Evolutionary conservation across 2,797 vertebrate species (phyloP).

Genomic region (Chiloscyllium punctatum): DNA sequence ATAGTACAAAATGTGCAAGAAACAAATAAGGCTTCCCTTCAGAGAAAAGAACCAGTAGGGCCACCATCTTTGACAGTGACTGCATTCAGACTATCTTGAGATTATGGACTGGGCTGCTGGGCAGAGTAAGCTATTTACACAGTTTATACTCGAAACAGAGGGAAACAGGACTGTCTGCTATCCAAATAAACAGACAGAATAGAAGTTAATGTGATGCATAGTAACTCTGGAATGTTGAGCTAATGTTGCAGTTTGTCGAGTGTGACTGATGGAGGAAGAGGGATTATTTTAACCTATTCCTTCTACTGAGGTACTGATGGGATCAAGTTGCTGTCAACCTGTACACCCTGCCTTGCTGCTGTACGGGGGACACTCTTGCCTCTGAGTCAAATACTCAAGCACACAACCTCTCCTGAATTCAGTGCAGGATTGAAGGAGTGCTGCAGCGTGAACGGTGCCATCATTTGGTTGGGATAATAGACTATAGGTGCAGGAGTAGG

Average conservation of each 20-base stretch:
- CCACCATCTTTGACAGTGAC: neutral
- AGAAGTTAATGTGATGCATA: neutral
- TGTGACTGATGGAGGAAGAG: neutral
- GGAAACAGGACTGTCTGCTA: neutral
- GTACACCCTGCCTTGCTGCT: neutral
- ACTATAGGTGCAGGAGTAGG: too few relatives aligned
- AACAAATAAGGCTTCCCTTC: neutral
- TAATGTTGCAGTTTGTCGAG: neutral
- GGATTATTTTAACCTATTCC: neutral
- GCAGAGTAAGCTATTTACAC: neutral
- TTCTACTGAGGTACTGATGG: too few relatives aligned
- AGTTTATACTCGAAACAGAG: too few relatives aligned
- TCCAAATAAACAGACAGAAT: neutral
- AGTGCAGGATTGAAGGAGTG: neutral
- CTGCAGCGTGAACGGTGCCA: neutral
- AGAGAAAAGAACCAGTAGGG: neutral
- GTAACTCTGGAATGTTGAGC: neutral
- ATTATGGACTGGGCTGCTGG: neutral
- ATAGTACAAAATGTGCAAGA: neutral
- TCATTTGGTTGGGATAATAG: neutral
- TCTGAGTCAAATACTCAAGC: neutral
- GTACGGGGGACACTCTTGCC: neutral
- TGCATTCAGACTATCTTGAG: neutral
- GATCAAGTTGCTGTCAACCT: neutral
- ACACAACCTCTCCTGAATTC: neutral